Base-by-base conservation (phyloP, 2,888 invertebrate genomes). In the Nymphalis c-album region DNA sequence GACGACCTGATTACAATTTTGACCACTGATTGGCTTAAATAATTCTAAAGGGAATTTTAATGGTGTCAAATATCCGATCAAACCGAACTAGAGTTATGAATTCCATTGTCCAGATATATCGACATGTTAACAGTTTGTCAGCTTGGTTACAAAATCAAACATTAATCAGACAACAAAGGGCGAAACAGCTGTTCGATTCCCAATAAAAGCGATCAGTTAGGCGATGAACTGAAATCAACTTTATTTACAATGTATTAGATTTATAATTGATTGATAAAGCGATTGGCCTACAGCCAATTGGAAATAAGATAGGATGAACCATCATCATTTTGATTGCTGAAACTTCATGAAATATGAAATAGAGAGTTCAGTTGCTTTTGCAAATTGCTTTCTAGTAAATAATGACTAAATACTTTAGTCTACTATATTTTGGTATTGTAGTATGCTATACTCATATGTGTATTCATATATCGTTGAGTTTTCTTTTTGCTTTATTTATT, bases 181-280 rank as follows among this genome's bases (percentile, higher is more conserved):
- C 59, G 18, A 60, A 67, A 53, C 71, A 67, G 64, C 68, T 71
- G 68, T 61, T 69, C 64, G 59, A 71, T 68, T 71, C 55, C 53
- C 48, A 66, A 66, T 65, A 67, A 69, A 69, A 69, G 71, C 71
- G 63, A 71, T 67, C 62, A 46, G 53, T 55, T 13, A 46, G 48
- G 53, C 64, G 60, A 64, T 63, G 68, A 68, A 64, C 68, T 68
- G 51, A 60, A 63, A 8, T 18, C 16, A 18, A 8, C 45, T 22
- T 45, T 57, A 50, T 31, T 10, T 48, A 18, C 6, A 57, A 18
- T 26, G 16, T 17, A 31, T 55, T 31, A n/a, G 31, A 8, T 55
- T 31, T 31, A 55, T 16, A 17, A 26, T 55, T n/a, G 31, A 55
- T 31, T 2, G 26, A 31, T 35, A n/a, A 13, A 8, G 55, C 17